Percentiles rank a stretch among this genome's conserved stretches.
These are phyloP conservation scores for Acrocephalus arundinaceus DNA, from an alignment of 2,113 vertebrate species.

Conservation along the genomic window DNA sequence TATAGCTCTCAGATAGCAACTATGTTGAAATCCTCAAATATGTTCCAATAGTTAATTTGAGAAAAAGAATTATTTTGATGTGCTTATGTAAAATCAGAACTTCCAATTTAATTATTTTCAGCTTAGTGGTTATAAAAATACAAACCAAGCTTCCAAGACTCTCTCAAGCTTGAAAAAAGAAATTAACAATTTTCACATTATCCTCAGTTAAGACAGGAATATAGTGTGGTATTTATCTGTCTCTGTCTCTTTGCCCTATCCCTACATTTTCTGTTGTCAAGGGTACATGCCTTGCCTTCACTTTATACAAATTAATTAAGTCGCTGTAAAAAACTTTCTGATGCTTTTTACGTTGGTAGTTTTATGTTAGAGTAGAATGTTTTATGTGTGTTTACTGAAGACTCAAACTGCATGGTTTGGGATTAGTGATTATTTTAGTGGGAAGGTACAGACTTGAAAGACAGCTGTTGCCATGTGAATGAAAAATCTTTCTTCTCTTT, in stretches of 20 bases:
- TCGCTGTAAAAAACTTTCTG: not conserved
- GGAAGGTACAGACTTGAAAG: not conserved
- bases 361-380: not conserved
- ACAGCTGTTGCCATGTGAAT: not conserved
- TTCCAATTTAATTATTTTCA: not conserved
- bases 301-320: not conserved
- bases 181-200: not conserved
- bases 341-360: not conserved
- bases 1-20: not conserved
- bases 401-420: not conserved
- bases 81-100: not conserved
- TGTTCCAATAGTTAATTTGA: not conserved
- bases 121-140: not conserved
- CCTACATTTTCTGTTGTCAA: not conserved
- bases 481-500: not conserved
- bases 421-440: not conserved
- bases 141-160: not conserved
- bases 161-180: not conserved
- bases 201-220: not conserved
- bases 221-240: not conserved
- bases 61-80: not conserved
- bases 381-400: not conserved
- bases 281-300: not conserved
- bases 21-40: not conserved
- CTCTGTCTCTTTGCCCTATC: not conserved